These are phyloP conservation scores for Sarcophaga caerulescens DNA, from an alignment of 2,888 invertebrate genomes.

Conservation along the genomic window DNA sequence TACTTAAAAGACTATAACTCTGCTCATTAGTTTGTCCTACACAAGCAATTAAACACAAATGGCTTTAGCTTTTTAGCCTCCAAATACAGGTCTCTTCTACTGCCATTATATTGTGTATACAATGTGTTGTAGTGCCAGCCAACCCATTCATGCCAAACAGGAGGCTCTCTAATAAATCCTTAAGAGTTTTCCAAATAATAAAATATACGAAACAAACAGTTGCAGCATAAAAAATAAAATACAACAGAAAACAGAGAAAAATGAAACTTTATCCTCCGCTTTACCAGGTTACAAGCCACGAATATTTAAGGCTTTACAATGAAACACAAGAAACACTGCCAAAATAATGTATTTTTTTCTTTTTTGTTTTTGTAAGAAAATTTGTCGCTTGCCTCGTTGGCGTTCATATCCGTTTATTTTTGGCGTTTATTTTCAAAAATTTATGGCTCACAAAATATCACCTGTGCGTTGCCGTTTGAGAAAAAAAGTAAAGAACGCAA, in stretches of 20 bases:
- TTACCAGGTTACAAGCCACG: conserved; percentile 2
- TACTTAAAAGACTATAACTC: conserved; percentile 53
- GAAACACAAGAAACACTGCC: conserved; percentile 60
- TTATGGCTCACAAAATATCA: conserved; percentile 66
- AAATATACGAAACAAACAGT: conserved; percentile 57
- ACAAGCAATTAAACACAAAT: conserved; percentile 68
- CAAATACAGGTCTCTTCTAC: background rate
- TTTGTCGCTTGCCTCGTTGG: conserved; percentile 63
- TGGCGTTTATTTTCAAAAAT: conserved; percentile 56
- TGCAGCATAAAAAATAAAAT: conserved; percentile 2
- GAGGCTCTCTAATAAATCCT: conserved; percentile 67
- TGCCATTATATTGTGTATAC: background rate
- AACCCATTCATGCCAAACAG: background rate
- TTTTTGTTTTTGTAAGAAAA: conserved; percentile 41
- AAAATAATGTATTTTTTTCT: conserved; percentile 55
- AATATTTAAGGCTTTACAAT: conserved; percentile 6
- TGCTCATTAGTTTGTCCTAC: conserved; percentile 56
- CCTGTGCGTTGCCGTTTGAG: conserved; percentile 56
- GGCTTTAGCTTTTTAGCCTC: conserved; percentile 61
- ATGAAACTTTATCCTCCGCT: conserved; percentile 60
- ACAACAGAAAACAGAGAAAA: background rate
- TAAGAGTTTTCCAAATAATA: conserved; percentile 64
- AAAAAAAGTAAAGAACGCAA: background rate
- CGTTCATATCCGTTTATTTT: conserved; percentile 61
- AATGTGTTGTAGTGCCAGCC: background rate